These are phyloP conservation scores for Ormyrus nitidulus DNA, from an alignment of 2,888 invertebrate species.

Conservation along the genomic window DNA sequence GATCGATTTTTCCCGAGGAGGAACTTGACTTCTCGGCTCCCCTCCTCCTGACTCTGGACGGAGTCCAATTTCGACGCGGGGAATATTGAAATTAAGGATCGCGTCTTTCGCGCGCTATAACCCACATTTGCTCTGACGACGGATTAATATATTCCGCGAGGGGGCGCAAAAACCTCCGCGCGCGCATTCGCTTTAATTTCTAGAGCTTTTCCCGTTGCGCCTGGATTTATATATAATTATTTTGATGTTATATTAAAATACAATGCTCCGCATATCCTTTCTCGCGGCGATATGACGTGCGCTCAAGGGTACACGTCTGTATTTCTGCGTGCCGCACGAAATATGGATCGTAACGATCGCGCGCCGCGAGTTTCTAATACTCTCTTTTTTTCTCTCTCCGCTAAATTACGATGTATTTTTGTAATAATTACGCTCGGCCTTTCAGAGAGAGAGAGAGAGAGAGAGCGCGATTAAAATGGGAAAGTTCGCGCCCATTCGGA, in stretches of 20 bases:
- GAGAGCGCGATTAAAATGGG: constrained; percentile 5
- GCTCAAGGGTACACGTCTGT: neutral
- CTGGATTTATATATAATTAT: constrained; percentile 15
- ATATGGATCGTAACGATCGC: neutral
- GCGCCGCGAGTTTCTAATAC: constrained; percentile 1
- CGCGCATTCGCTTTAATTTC: too few relatives aligned
- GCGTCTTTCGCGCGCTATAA: too few relatives aligned
- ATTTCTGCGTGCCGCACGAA: constrained; percentile 40
- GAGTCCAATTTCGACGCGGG: too few relatives aligned
- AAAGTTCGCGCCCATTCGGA: neutral
- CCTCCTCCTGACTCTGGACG: too few relatives aligned
- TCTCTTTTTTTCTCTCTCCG: neutral
- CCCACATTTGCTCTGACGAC: too few relatives aligned
- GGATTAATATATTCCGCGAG: too few relatives aligned
- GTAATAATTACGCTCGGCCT: neutral
- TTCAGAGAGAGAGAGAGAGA: neutral
- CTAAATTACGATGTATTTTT: neutral
- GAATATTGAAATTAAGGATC: too few relatives aligned
- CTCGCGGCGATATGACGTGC: neutral
- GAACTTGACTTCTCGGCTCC: too few relatives aligned
- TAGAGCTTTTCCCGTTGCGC: too few relatives aligned
- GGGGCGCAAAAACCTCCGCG: too few relatives aligned
- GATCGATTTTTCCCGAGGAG: too few relatives aligned
- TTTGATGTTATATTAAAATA: constrained; percentile 42
- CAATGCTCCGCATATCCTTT: neutral